These are phyloP conservation scores for Oenanthe oenanthe DNA, from an alignment of 2,113 vertebrate species.

Conservation along the genomic window DNA sequence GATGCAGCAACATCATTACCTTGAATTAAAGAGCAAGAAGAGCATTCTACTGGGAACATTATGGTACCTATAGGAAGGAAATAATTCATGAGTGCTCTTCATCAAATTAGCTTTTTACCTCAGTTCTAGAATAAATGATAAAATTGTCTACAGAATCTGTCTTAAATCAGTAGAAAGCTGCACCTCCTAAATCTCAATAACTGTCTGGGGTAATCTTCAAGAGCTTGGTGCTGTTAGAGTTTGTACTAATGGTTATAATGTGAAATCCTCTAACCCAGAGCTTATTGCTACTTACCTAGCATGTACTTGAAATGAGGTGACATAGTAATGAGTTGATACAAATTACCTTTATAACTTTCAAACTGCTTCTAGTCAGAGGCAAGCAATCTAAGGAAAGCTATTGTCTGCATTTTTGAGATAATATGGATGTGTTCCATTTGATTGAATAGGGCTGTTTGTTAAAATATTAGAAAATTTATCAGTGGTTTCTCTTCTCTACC, in stretches of 20 bases:
- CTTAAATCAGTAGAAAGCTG: conserved; percentile 51
- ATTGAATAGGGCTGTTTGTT: conserved; percentile 74
- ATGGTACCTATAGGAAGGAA: conserved; percentile 38
- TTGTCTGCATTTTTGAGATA: conserved; percentile 80
- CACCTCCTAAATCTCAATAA: conserved; percentile 69
- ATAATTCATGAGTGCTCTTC: conserved; percentile 57
- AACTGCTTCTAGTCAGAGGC: conserved; percentile 73
- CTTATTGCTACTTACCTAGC: conserved; percentile 69
- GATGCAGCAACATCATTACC: conserved; percentile 53
- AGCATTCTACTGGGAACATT: conserved; percentile 29
- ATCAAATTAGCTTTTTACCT: conserved; percentile 71
- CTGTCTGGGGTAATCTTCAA: conserved; percentile 65
- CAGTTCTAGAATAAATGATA: conserved; percentile 41
- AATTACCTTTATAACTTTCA: conserved; percentile 84
- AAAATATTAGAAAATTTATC: conserved; percentile 73
- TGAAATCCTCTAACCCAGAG: conserved; percentile 40
- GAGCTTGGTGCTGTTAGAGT: conserved; percentile 61
- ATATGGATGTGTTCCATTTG: conserved; percentile 78
- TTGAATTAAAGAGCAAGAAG: conserved; percentile 63
- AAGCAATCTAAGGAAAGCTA: conserved; percentile 81
- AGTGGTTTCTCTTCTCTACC: background rate
- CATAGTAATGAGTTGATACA: conserved; percentile 84
- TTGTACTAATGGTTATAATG: conserved; percentile 57
- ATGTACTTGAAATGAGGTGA: conserved; percentile 76
- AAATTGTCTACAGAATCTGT: conserved; percentile 38